Evolutionary conservation across 2,113 vertebrate species (phyloP), one percentile per base, ranked within the genome.

Genomic region (Eretmochelys imbricata): DNA sequence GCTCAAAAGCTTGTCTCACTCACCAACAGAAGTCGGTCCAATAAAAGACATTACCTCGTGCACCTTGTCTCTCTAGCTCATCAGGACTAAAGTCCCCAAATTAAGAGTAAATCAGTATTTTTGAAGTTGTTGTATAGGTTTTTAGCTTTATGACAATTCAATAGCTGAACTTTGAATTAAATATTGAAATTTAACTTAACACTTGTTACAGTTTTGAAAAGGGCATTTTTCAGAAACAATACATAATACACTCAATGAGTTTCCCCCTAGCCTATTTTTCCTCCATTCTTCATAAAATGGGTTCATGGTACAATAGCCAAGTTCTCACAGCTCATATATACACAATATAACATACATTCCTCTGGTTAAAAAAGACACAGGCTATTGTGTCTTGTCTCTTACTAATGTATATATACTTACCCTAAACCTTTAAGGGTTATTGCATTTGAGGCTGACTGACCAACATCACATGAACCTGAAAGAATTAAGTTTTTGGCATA

Each of bases 381-480:
- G 53, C 24, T 22, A 27, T 31, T 16, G 49, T 1, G n/a, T 35
- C 29, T 46, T 48, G 13, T 38, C 24, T 57, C 22, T 62, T 35
- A 4, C 19, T 17, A 2, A 50, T 19, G 83, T n/a, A 22, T 13
- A 25, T 11, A n/a, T 50, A 89, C 98, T 97, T 95, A 99, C 99
- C 99, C 99, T 46, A 99, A 94, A 57, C 99, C 99, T 86, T 97
- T 99, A 85, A 99, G 97, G 9, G 76, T 86, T 87, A 99, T 98
- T 81, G 97, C 95, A 31, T 97, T 98, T 6, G 98, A 97, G 4
- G 98, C 91, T 84, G 97, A 97, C 42, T 98, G 97, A 14, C 99
- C 99, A 19, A 98, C 96, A 12, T 98, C 98, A 96, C 98, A 98
- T 3, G 98, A 98, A 84, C 99, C 99, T 99, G 93, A 59, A 97